Percentiles rank a stretch among this genome's conserved stretches.
Conservation (phyloP, 1,140 invertebrate genomes). For the Phortica variegata region DNA sequence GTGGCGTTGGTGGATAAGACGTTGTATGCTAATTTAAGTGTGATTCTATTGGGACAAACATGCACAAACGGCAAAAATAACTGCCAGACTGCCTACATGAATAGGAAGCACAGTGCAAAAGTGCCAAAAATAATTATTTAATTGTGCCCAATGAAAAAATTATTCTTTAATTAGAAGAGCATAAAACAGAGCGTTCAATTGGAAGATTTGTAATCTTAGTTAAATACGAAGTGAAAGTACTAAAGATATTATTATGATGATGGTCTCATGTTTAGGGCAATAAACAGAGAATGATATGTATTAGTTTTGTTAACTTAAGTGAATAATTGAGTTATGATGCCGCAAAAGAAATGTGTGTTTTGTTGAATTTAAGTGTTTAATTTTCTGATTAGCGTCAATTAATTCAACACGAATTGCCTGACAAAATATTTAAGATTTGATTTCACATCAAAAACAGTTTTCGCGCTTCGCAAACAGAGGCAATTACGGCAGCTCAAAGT, state of each 20-base stretch:
- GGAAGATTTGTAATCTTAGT: background rate
- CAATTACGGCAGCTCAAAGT: conserved; percentile 5
- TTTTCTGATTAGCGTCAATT: background rate
- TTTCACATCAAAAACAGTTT: background rate
- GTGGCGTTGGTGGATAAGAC: no score
- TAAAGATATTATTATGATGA: background rate
- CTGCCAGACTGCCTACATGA: no score
- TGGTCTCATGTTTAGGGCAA: conserved; percentile 29
- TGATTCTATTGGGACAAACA: no score
- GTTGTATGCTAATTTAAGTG: no score
- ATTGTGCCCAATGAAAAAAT: conserved; percentile 30
- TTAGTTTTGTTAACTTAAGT: conserved; percentile 49
- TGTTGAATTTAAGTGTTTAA: background rate
- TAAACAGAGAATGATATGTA: conserved; percentile 40
- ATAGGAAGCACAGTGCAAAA: no score
- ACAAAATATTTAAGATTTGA: conserved; percentile 4
- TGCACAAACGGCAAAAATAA: no score
- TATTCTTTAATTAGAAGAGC: conserved; percentile 29
- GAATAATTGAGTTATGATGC: conserved; percentile 45
- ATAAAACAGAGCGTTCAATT: background rate
- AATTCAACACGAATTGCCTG: conserved; percentile 24
- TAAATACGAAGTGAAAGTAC: conserved; percentile 4
- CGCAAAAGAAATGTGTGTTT: background rate
- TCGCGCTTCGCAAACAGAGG: conserved; percentile 4
- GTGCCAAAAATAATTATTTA: no score